Conservation (phyloP, 2,888 invertebrate species). For the Crossocerus cetratus region DNA sequence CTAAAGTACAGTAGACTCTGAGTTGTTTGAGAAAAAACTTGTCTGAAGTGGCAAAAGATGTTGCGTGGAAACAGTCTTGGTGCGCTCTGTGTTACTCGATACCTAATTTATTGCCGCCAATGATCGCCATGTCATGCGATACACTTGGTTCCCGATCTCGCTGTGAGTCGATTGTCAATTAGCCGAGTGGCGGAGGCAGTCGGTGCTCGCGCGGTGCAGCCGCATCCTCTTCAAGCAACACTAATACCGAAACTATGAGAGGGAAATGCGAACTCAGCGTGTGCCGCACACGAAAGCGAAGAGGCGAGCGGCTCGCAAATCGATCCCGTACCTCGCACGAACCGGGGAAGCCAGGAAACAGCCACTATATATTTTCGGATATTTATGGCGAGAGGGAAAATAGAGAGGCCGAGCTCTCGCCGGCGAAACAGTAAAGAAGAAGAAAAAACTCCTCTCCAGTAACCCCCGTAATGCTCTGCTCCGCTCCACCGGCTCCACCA, state of each 20-base stretch:
- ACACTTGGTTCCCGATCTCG: too few species aligned
- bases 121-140: too few species aligned
- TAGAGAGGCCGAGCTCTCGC: conserved; percentile 4
- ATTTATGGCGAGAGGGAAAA: conserved; percentile 35
- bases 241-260: not conserved
- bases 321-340: conserved; percentile 17
- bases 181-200: not conserved
- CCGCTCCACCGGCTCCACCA: not conserved
- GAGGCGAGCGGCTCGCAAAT: not conserved
- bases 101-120: too few species aligned
- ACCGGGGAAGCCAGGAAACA: not conserved
- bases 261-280: conserved; percentile 1
- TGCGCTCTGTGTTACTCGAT: too few species aligned
- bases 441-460: not conserved
- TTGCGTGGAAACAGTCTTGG: too few species aligned
- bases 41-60: too few species aligned
- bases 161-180: not conserved
- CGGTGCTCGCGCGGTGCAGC: not conserved
- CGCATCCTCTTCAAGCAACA: not conserved
- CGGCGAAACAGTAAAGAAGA: not conserved
- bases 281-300: not conserved
- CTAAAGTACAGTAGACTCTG: too few species aligned
- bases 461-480: not conserved
- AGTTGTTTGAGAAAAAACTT: too few species aligned
- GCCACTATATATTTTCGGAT: conserved; percentile 33